A percentile compares a stretch with the other conserved stretches of the same genome.
Evolutionary conservation across 2,888 invertebrate genomes (phyloP).

Genomic region (Amaurobius ferox): DNA sequence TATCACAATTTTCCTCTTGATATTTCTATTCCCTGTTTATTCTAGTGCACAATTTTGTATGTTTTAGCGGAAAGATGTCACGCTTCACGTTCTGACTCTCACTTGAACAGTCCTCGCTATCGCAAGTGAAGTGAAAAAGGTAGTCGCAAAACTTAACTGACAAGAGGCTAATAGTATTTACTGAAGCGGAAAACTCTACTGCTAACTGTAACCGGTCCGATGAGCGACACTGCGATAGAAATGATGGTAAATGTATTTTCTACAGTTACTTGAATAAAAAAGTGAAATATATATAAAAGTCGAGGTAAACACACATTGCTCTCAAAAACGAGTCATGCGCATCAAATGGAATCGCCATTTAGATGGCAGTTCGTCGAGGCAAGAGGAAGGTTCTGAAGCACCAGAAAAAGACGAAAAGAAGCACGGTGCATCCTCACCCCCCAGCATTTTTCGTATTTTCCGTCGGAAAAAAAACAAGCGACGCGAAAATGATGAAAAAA

Average conservation of each 20-base stretch:
- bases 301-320: neutral
- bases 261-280: neutral
- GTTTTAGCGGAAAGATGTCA: neutral
- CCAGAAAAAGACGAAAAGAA: slow-evolving; percentile 12
- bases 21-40: no score
- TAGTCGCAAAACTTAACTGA: neutral
- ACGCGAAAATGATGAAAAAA: neutral
- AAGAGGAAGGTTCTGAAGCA: slow-evolving; percentile 3
- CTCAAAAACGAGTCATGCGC: slow-evolving; percentile 35
- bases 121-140: neutral
- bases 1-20: no score
- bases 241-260: neutral
- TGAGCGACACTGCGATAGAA: neutral
- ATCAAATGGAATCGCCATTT: slow-evolving; percentile 65
- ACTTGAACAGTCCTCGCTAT: neutral
- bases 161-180: neutral
- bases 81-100: neutral
- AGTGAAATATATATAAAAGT: neutral
- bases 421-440: neutral
- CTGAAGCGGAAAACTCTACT: neutral
- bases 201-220: neutral
- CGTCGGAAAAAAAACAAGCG: slow-evolving; percentile 41
- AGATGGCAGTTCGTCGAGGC: slow-evolving; percentile 48
- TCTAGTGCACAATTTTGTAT: no score
- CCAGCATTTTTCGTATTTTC: slow-evolving; percentile 45